These are phyloP conservation scores for Brachylomia viminalis DNA, from an alignment of 2,888 invertebrate genomes.

Conservation along the genomic window DNA sequence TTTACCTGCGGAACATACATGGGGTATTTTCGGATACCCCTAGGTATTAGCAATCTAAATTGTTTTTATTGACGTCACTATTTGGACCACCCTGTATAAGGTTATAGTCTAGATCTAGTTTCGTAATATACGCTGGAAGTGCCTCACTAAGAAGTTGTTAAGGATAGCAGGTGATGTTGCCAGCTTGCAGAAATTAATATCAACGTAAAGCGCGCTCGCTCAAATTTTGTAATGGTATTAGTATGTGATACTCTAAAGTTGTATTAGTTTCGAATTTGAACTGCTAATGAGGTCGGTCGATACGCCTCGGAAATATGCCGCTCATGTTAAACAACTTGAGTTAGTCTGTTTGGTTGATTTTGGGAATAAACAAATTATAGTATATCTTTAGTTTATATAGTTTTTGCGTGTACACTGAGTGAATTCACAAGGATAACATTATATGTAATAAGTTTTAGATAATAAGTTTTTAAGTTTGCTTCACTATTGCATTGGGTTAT, in stretches of 20 bases:
- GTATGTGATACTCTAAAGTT: conserved; percentile 37
- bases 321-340: background rate
- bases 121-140: conserved; percentile 41
- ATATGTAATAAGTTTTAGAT: too few species aligned
- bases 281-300: conserved; percentile 38
- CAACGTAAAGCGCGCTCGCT: conserved; percentile 37
- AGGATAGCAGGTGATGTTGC: conserved; percentile 52
- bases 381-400: background rate
- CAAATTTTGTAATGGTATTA: conserved; percentile 57
- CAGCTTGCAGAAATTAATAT: conserved; percentile 57
- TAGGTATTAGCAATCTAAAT: too few species aligned
- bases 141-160: conserved; percentile 31
- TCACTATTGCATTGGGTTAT: too few species aligned
- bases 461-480: too few species aligned
- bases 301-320: conserved; percentile 18
- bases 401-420: too few species aligned
- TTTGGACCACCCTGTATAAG: too few species aligned
- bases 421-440: too few species aligned
- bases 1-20: too few species aligned
- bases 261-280: conserved; percentile 44
- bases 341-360: background rate
- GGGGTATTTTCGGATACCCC: too few species aligned
- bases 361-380: too few species aligned
- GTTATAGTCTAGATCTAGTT: conserved; percentile 22
- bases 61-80: too few species aligned